Evolutionary conservation across 2,888 invertebrate genomes (phyloP), one percentile per base, ranked within the genome.

Genomic region (Oxyteleia sp.): DNA sequence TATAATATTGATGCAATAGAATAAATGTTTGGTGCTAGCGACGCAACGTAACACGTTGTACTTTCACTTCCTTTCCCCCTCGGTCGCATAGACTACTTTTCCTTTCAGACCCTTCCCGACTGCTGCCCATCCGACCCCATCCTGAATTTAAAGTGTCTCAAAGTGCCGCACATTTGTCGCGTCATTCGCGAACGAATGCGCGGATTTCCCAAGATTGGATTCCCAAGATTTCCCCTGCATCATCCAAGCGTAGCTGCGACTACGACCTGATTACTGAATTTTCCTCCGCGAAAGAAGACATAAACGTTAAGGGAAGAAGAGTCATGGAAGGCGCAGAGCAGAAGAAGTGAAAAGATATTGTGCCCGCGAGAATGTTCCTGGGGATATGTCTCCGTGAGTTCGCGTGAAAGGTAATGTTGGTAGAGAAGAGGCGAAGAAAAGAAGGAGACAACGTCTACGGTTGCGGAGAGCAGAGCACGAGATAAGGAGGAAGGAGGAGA

Each of bases 31-130:
- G 89, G 91, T 89, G 87, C 88, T 89, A 85, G 80, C 88, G 88
- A 90, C 87, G 87, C 87, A 87, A 89, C 87, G 86, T 86, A 85
- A 86, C 86, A 86, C 84, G 88, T 89, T 86, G 89, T 89, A 93
- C 93, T 93, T 93, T 93, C 93, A 93, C 93, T 93, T 93, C 92
- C 91, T 92, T 91, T 89, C 91, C 91, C 90, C 91, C 88, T 89
- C 89, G 86, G 89, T 89, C 89, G 89, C 91, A 89, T 90, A 90
- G 89, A 89, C 87, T 88, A 87, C 88, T 88, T 87, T 88, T 88
- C 87, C 88, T 88, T 88, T 88, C 88, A 86, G 85, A 80, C 87
- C 88, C 88, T 87, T 87, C 78, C 74, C 82, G 84, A 80, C 84
- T 85, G 75, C 86, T 82, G 82, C 86, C 88, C 87, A 89, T 82